Evolutionary conservation across 1,140 invertebrate species (phyloP), one percentile per base, ranked within the genome.

Genomic region (Anastrepha ludens): DNA sequence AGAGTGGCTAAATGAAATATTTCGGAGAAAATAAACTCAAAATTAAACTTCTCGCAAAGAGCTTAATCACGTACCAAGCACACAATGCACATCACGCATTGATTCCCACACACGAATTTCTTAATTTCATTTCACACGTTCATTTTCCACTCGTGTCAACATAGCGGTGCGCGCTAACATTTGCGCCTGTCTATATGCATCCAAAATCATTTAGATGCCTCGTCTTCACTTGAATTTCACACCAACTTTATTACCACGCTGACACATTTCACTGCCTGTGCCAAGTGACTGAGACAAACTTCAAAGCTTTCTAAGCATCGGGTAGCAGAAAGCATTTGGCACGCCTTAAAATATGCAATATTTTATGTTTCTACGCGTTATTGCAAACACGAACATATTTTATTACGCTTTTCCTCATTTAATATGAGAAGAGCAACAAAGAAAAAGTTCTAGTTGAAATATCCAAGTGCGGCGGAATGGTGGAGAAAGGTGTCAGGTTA

Each of bases 311-410:
- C 65, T 65, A 20, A 5, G 5, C 62, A 7, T 3, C 62, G 0
- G 62, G n/a, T n/a, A 65, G 62, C 62, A 9, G 20, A 4, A n/a
- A 13, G 64, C 29, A 29, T 9, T 29, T 67, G 29, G 3, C 29
- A 41, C 67, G 67, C 67, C 67, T 74, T 47, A 74, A 74, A 74
- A 47, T 47, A 74, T 74, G 67, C 67, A 74, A 44, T 74, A 74
- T 44, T 74, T 74, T 74, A 74, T 74, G 67, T 44, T 74, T 44
- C 41, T 17, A 74, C 39, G 67, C 39, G 15, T 74, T 74, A 74
- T 74, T 74, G 67, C 67, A 41, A 74, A 47, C 67, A 47, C 67
- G 64, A 44, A 74, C 47, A 44, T 74, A 44, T 44, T 74, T 47
- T 74, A 47, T 47, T 47, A 41, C 41, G 20, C 11, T 44, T 47